Conservation (phyloP, 2,797 vertebrate species). For the Hippoglossus hippoglossus region DNA sequence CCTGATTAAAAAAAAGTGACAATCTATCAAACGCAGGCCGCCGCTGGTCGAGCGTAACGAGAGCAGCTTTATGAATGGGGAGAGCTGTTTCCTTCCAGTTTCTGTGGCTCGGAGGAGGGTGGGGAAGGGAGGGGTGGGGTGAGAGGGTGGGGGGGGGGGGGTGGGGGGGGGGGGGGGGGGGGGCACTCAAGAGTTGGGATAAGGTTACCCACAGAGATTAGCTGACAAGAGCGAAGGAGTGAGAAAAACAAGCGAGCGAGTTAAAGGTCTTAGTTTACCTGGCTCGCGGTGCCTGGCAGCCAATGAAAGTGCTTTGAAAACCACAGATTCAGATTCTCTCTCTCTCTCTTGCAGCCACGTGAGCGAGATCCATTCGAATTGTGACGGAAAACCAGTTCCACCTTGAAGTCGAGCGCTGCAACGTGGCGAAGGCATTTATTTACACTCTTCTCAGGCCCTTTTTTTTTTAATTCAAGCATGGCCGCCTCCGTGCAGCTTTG, state of each 20-base stretch:
- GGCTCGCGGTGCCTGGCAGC: constrained; percentile 64
- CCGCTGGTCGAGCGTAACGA: constrained; percentile 53
- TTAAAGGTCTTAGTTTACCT: constrained; percentile 81
- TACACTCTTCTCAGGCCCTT: too few species aligned
- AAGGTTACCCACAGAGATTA: constrained; percentile 81
- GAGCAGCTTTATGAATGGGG: constrained; percentile 69
- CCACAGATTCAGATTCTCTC: constrained; percentile 30
- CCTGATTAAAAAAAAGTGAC: constrained; percentile 38
- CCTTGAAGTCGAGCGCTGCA: too few species aligned
- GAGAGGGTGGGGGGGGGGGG: background rate
- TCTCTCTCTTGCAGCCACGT: too few species aligned
- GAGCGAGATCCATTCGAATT: too few species aligned
- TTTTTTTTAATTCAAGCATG: too few species aligned
- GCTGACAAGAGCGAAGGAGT: constrained; percentile 74
- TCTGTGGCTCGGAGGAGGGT: constrained; percentile 44
- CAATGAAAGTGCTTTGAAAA: constrained; percentile 66
- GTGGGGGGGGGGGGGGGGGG: background rate
- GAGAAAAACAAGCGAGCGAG: constrained; percentile 76
- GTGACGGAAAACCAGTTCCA: too few species aligned
- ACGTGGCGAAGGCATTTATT: too few species aligned
- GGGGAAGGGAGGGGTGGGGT: background rate
- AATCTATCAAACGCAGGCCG: constrained; percentile 44
- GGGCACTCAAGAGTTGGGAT: constrained; percentile 70
- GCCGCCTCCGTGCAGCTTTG: constrained; percentile 63
- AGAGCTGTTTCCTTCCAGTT: constrained; percentile 66